A percentile compares a stretch with the other conserved stretches of the same genome.
These are phyloP conservation scores for Psettodes erumei DNA, from an alignment of 2,113 vertebrate genomes.

Conservation along the genomic window DNA sequence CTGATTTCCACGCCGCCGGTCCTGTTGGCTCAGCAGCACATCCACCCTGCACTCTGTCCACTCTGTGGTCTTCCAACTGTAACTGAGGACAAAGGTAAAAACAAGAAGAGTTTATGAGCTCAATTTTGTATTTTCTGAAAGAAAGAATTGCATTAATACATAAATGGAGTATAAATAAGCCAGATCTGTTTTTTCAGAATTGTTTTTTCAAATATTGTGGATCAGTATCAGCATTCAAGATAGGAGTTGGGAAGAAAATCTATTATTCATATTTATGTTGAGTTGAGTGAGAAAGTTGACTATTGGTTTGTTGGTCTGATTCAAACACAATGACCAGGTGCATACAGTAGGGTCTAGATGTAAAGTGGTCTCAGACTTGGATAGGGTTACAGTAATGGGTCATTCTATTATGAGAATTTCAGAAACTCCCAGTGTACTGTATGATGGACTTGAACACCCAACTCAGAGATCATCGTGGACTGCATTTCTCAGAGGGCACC, in stretches of 20 bases:
- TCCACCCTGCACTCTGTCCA: constrained; percentile 96
- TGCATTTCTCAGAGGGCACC: too few relatives aligned
- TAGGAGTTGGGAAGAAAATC: too few relatives aligned
- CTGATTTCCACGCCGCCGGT: constrained; percentile 93
- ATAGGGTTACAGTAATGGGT: too few relatives aligned
- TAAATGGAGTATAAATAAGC: too few relatives aligned
- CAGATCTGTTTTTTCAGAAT: too few relatives aligned
- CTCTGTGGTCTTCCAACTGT: constrained; percentile 91
- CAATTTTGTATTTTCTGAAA: background rate
- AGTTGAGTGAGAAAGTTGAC: constrained; percentile 5
- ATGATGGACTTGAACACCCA: too few relatives aligned
- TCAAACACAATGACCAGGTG: constrained; percentile 9
- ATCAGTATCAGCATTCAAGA: background rate
- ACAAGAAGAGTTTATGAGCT: background rate
- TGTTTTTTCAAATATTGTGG: background rate
- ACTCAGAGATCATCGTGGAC: too few relatives aligned
- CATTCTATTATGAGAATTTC: too few relatives aligned
- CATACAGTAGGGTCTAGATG: background rate
- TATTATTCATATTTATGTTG: background rate
- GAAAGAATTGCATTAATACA: background rate
- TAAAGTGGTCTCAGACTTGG: too few relatives aligned
- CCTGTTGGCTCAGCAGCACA: constrained; percentile 93
- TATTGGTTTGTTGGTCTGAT: background rate
- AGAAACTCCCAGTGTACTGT: too few relatives aligned
- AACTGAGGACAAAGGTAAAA: constrained; percentile 79